Evolutionary conservation across 2,888 invertebrate species (phyloP), one percentile per base, ranked within the genome.

Genomic region (Mythimna albipuncta): DNA sequence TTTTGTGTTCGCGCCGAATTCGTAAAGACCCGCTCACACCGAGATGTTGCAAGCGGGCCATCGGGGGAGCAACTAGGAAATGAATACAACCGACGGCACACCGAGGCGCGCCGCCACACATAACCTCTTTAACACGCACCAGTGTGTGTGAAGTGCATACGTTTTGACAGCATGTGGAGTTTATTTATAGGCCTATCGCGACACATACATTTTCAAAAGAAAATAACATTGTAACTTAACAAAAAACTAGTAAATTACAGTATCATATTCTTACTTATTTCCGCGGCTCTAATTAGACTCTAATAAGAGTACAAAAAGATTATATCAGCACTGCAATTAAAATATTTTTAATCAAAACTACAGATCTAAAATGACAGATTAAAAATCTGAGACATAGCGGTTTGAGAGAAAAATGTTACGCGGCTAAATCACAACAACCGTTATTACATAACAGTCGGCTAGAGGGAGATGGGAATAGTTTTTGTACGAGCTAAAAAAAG

Each of bases 11-110:
- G 93, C 95, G 94, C 93, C 93, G 91, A 93, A 93, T 89, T 89
- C 87, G 88, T 94, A 92, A 95, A 94, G 95, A 93, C 94, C 93
- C 94, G 95, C 94, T 93, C 91, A 95, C 95, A 95, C 91, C 91
- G 92, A 89, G 91, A 91, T 94, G 95, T 93, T 93, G 94, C 94
- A 94, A 94, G 94, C 95, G 94, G 94, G 94, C 95, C 94, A 93
- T 92, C 94, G 91, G 88, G 93, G 94, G 93, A 93, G 89, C 94
- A 93, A 96, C 95, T 96, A 96, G 96, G 96, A 96, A 96, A 94
- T 93, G 94, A 94, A 91, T 88, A 90, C 91, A 90, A 92, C 89
- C 92, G 86, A 85, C 77, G 82, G 88, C 92, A 93, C 93, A 94
- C 95, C 86, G 86, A 83, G 87, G 83, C 82, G 83, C 85, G 87